These are phyloP conservation scores for Heterotilapia buettikoferi DNA, from an alignment of 2,113 vertebrate genomes.

Conservation along the genomic window DNA sequence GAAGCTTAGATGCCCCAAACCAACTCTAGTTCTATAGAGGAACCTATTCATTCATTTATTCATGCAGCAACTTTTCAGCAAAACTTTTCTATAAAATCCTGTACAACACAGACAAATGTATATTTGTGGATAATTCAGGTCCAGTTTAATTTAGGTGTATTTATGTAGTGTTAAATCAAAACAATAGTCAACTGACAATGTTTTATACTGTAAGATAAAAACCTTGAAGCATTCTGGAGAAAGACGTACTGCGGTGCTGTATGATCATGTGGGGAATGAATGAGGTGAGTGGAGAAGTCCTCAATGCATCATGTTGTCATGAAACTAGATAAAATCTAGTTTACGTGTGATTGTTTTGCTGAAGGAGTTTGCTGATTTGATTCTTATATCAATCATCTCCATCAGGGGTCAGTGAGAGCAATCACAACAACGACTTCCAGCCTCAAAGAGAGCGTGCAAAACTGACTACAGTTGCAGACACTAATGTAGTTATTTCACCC, in stretches of 20 bases:
- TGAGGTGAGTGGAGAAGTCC: not conserved
- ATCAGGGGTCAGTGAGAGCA: not conserved
- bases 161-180: not conserved
- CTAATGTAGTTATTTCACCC: not conserved
- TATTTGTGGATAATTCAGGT: not conserved
- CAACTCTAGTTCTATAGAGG: not conserved
- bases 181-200: not conserved
- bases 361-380: not conserved
- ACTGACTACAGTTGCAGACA: not conserved
- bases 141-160: not conserved
- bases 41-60: not conserved
- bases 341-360: not conserved
- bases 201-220: not conserved
- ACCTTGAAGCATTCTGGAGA: not conserved
- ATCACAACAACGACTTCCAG: not conserved
- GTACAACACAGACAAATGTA: not conserved
- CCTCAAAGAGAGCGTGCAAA: not conserved
- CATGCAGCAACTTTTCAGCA: not conserved
- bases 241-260: rapidly evolving
- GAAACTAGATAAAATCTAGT: not conserved
- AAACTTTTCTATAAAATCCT: not conserved
- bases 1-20: not conserved
- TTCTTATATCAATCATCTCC: not conserved
- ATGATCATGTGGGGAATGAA: not conserved
- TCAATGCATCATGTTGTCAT: not conserved